phyloP scores from a whole-genome alignment of 2,797 vertebrate genomes.

The Propithecus deckenii region DNA sequence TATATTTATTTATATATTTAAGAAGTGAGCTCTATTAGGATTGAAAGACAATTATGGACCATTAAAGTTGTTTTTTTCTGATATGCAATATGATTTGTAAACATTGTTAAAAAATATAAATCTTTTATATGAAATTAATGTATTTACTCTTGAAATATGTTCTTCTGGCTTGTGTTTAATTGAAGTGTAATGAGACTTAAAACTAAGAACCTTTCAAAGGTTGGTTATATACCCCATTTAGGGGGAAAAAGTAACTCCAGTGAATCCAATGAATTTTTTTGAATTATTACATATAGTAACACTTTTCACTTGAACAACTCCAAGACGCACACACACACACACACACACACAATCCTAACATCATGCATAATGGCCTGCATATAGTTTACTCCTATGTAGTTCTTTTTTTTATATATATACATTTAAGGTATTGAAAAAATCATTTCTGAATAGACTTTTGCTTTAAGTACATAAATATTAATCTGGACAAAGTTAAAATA shows the following conservation, averaged over 20 bases:
- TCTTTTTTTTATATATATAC: neutral
- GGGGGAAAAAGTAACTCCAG: neutral
- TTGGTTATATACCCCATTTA: neutral
- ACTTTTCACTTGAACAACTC: neutral
- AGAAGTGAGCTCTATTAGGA: neutral
- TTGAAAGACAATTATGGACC: neutral
- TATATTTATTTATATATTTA: neutral
- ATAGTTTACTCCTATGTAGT: neutral
- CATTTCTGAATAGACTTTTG: neutral
- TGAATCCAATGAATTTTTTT: neutral
- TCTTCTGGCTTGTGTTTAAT: neutral
- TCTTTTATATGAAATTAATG: conserved; percentile 10
- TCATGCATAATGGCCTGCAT: neutral
- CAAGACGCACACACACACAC: neutral
- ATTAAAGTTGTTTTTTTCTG: conserved; percentile 22
- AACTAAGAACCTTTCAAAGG: neutral
- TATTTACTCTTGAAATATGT: neutral
- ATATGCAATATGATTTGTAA: neutral
- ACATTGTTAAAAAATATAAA: neutral
- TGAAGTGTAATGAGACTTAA: neutral
- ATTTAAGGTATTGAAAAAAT: neutral
- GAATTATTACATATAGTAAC: neutral
- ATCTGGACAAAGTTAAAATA: neutral
- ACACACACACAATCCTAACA: neutral
- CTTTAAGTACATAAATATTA: conserved; percentile 13